Conservation (phyloP, 2,113 vertebrate species). For the Nesoenas mayeri region DNA sequence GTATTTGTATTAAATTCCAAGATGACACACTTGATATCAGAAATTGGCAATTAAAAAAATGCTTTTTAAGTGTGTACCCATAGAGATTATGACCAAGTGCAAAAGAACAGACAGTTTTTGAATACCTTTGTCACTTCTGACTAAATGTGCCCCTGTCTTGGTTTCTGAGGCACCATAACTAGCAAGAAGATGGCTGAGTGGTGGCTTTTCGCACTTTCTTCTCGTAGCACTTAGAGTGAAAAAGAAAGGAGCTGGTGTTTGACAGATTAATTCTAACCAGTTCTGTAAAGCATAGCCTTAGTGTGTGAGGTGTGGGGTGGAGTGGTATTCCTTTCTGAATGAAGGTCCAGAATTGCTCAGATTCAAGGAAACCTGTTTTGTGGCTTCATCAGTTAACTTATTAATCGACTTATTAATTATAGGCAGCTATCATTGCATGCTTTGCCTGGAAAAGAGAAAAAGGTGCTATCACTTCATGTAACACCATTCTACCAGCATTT, state of each 20-base stretch:
- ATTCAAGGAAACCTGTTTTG: neutral
- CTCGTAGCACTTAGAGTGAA: neutral
- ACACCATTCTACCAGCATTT: neutral
- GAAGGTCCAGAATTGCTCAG: neutral
- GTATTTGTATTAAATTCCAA: neutral
- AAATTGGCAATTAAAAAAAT: neutral
- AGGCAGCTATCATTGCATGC: neutral
- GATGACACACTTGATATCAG: neutral
- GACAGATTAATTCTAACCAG: neutral
- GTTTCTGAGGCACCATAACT: neutral
- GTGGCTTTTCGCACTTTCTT: neutral
- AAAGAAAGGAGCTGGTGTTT: neutral
- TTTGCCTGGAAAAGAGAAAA: neutral
- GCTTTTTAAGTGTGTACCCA: neutral
- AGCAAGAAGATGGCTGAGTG: neutral
- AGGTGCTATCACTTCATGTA: neutral
- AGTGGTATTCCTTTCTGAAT: neutral
- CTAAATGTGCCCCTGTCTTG: accelerated
- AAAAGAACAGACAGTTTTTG: neutral
- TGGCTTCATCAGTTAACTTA: neutral
- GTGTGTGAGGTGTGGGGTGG: neutral
- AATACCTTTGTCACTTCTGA: neutral
- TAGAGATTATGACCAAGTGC: neutral
- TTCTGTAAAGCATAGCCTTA: neutral
- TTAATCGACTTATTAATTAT: neutral